These are phyloP conservation scores for Sphaerodactylus townsendi DNA, from an alignment of 2,113 vertebrate genomes.

Conservation along the genomic window DNA sequence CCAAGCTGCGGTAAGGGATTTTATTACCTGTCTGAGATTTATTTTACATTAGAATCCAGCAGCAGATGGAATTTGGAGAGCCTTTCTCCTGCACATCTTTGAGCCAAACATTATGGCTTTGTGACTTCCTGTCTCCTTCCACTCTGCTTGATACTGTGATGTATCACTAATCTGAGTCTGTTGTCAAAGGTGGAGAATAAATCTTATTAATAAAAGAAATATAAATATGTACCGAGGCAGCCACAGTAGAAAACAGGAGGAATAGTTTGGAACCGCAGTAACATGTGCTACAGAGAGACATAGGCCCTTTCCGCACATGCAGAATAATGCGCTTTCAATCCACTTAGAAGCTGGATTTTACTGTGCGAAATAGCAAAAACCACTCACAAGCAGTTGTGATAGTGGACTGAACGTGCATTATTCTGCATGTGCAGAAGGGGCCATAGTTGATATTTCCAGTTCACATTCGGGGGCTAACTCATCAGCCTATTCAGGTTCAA, in stretches of 20 bases:
- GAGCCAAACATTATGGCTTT: not conserved
- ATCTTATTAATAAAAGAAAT: too few relatives aligned
- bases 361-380: too few relatives aligned
- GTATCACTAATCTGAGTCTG: too few relatives aligned
- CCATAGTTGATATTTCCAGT: too few relatives aligned
- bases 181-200: too few relatives aligned
- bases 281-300: not conserved
- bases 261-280: not conserved
- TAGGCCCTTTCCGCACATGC: too few relatives aligned
- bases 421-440: too few relatives aligned
- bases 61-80: not conserved
- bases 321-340: too few relatives aligned
- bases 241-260: not conserved
- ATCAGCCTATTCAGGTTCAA: not conserved
- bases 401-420: too few relatives aligned
- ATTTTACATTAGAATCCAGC: not conserved
- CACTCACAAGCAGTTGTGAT: too few relatives aligned
- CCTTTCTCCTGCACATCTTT: not conserved
- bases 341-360: too few relatives aligned
- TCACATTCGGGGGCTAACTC: not conserved
- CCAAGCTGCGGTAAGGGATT: conserved; percentile 86
- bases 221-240: not conserved
- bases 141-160: not conserved
- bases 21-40: not conserved
- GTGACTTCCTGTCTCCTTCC: not conserved